Conservation (phyloP, 2,113 vertebrate genomes). For the Scomber colias region DNA sequence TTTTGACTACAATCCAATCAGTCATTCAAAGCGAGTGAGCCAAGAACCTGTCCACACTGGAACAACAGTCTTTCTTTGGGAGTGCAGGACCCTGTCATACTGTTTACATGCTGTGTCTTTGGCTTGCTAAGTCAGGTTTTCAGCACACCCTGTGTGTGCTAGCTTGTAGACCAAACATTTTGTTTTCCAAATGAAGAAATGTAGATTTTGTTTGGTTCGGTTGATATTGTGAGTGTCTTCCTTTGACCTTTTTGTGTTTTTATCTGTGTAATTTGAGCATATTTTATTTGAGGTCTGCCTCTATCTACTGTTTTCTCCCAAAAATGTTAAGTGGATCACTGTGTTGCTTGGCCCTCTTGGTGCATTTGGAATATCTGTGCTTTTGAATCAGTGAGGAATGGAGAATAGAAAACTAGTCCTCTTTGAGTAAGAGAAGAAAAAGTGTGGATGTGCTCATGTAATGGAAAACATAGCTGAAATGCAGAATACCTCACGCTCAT, state of each 20-base stretch:
- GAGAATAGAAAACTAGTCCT: neutral
- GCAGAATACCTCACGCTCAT: constrained; percentile 68
- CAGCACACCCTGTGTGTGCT: constrained; percentile 35
- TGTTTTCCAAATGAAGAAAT: constrained; percentile 33
- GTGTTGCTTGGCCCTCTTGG: neutral
- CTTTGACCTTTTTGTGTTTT: neutral
- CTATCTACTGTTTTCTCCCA: neutral
- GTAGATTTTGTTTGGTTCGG: constrained; percentile 8
- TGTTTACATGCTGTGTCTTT: constrained; percentile 71
- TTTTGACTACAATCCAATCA: constrained; percentile 74
- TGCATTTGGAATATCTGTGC: neutral
- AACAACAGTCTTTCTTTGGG: constrained; percentile 72
- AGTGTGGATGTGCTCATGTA: constrained; percentile 41
- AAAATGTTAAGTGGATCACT: neutral
- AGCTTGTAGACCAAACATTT: constrained; percentile 51
- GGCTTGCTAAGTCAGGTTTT: constrained; percentile 55
- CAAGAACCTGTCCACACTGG: constrained; percentile 76
- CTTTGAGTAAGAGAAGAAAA: constrained; percentile 25
- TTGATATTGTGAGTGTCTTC: constrained; percentile 9
- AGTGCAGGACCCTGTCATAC: constrained; percentile 72
- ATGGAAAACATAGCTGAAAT: constrained; percentile 68
- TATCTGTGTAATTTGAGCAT: neutral
- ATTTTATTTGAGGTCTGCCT: neutral
- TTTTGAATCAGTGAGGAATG: neutral
- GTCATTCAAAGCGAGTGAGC: constrained; percentile 71